Evolutionary conservation across 1,140 invertebrate species (phyloP).

Genomic region (Charaxes varanes): DNA sequence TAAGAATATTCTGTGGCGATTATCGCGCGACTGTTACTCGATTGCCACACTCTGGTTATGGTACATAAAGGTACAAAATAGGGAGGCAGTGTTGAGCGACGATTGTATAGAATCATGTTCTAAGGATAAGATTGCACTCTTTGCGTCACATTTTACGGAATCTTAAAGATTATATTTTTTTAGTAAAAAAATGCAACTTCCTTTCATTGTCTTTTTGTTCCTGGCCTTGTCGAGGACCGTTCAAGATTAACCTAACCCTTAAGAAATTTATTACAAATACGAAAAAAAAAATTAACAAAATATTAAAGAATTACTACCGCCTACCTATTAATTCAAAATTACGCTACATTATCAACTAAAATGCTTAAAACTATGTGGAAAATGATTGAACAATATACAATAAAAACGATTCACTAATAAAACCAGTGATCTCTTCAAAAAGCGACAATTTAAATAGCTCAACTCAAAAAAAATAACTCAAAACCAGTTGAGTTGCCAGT

Average conservation of each 20-base stretch:
- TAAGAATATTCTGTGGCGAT: too few species aligned
- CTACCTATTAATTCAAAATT: constrained; percentile 69
- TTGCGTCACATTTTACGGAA: constrained; percentile 35
- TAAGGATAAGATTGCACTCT: constrained; percentile 32
- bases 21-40: too few species aligned
- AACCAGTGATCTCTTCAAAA: constrained; percentile 49
- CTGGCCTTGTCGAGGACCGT: constrained; percentile 58
- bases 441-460: constrained; percentile 6
- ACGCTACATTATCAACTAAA: constrained; percentile 69
- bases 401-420: constrained; percentile 71
- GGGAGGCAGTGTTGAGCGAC: too few species aligned
- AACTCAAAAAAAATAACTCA: not conserved
- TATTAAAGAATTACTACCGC: constrained; percentile 69
- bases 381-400: constrained; percentile 72
- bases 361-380: constrained; percentile 70
- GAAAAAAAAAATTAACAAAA: constrained; percentile 71
- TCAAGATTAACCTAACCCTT: constrained; percentile 66
- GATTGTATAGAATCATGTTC: too few species aligned
- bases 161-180: constrained; percentile 29
- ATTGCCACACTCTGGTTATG: too few species aligned
- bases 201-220: constrained; percentile 71
- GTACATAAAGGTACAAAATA: too few species aligned
- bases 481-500: constrained; percentile 14
- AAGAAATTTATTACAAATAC: constrained; percentile 65
- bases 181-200: constrained; percentile 63